These are phyloP conservation scores for Dicranocentrus wangi DNA, from an alignment of 2,888 invertebrate genomes.

Conservation along the genomic window DNA sequence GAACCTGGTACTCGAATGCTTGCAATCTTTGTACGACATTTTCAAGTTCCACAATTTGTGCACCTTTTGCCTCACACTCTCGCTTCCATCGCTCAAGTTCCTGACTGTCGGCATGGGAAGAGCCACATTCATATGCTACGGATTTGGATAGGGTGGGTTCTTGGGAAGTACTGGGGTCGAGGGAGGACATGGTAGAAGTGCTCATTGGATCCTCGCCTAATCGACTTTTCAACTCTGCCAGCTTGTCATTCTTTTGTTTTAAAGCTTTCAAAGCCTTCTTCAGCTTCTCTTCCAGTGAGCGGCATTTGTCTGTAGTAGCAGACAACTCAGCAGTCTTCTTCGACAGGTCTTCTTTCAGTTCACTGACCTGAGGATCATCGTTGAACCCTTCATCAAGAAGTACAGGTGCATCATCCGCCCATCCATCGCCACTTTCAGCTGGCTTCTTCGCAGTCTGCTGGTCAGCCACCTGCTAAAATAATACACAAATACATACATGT, in stretches of 20 bases:
- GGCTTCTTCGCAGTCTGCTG: neutral
- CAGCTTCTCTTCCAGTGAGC: slow-evolving; percentile 77
- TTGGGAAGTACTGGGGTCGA: slow-evolving; percentile 29
- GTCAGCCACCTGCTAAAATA: neutral
- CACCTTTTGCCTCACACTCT: slow-evolving; percentile 32
- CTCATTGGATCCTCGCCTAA: slow-evolving; percentile 79
- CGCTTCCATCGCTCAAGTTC: slow-evolving; percentile 25
- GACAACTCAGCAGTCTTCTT: slow-evolving; percentile 37
- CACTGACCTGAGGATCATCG: slow-evolving; percentile 59
- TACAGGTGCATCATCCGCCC: slow-evolving; percentile 76
- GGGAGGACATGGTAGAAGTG: slow-evolving; percentile 22
- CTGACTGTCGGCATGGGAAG: neutral
- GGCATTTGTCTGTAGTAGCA: slow-evolving; percentile 10
- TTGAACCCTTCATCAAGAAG: slow-evolving; percentile 67
- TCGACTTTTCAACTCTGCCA: slow-evolving; percentile 87
- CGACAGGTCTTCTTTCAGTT: slow-evolving; percentile 73
- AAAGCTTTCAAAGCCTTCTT: slow-evolving; percentile 84
- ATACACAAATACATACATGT: neutral
- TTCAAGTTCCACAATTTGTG: slow-evolving; percentile 43
- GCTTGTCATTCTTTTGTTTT: slow-evolving; percentile 83
- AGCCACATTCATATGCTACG: neutral
- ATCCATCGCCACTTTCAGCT: slow-evolving; percentile 40
- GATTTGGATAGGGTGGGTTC: slow-evolving; percentile 19
- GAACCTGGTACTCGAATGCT: neutral
- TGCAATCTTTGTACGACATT: neutral